Percentiles rank a stretch among this genome's conserved stretches.
These are phyloP conservation scores for Leucozona laternaria DNA, from an alignment of 2,888 invertebrate species.

Conservation along the genomic window DNA sequence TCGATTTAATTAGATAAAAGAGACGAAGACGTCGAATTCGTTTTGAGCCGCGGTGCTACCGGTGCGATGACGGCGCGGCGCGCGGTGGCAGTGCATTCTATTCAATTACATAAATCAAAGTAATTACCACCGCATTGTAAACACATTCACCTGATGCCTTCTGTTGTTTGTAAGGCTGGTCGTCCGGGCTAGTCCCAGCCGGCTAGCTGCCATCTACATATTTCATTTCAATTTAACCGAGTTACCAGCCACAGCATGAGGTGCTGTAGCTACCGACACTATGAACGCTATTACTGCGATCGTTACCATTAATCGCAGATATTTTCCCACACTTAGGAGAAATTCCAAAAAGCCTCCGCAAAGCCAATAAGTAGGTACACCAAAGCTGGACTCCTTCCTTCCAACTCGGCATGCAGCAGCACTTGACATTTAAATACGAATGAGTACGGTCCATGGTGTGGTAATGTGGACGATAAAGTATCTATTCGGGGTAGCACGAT, in stretches of 20 bases:
- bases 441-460: slow-evolving; percentile 48
- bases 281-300: slow-evolving; percentile 43
- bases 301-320: slow-evolving; percentile 62
- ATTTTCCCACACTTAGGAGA: slow-evolving; percentile 74
- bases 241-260: slow-evolving; percentile 28
- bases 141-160: slow-evolving; percentile 64
- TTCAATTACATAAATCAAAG: slow-evolving; percentile 73
- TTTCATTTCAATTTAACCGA: slow-evolving; percentile 62
- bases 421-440: slow-evolving; percentile 66
- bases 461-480: slow-evolving; percentile 36
- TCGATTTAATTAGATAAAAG: slow-evolving; percentile 72
- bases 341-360: slow-evolving; percentile 57
- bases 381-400: slow-evolving; percentile 25
- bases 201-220: slow-evolving; percentile 36
- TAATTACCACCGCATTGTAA: slow-evolving; percentile 70
- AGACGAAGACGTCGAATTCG: slow-evolving; percentile 68
- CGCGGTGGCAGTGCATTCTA: slow-evolving; percentile 52
- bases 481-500: slow-evolving; percentile 49
- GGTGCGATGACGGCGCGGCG: slow-evolving; percentile 13
- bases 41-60: slow-evolving; percentile 56
- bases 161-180: slow-evolving; percentile 22
- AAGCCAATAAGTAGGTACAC: not conserved
- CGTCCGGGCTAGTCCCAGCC: not conserved
- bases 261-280: slow-evolving; percentile 36
- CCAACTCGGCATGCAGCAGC: slow-evolving; percentile 7